Evolutionary conservation across 2,113 vertebrate species (phyloP), one percentile per base, ranked within the genome.

Genomic region (Corvus hawaiiensis): DNA sequence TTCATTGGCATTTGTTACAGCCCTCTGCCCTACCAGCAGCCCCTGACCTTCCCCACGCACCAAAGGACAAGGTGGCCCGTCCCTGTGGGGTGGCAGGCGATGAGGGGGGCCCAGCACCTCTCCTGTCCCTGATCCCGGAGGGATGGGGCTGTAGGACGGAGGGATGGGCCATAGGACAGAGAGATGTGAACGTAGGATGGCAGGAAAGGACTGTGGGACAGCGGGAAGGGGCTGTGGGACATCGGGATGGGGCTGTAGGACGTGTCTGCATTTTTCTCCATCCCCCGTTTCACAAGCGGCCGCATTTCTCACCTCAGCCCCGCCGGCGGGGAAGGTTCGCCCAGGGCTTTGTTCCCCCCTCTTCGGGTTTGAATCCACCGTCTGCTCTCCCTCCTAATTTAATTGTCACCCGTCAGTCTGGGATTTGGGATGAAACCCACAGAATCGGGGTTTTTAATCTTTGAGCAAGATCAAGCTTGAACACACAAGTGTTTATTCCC

Each of bases 381-480:
- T 81, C 95, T 93, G 56, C 73, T 87, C 39, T 59, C 64, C 81
- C 5, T 55, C 52, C 81, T 96, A 95, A 96, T 96, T 96, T 69
- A 94, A 96, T 96, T 95, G 90, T 93, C 96, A 96, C 89, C 51
- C 3, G 2, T 33, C 67, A 66, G 91, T 93, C 79, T 94, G 96
- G 78, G 82, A 54, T 84, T 88, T 27, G 80, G 76, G 92, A 49
- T 35, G 56, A 94, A 80, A 90, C 35, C 62, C 59, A 13, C 46
- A 19, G 78, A 93, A 80, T 37, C 16, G 17, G 44, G 67, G 37
- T 48, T 94, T 89, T 64, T 81, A 82, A 89, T 89, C 81, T 94
- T n/a, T 23, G 41, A 82, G 59, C 35, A 33, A 73, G 51, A 58
- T 28, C 16, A 27, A 81, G 30, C 56, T 52, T 48, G 64, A 61